Evolutionary conservation across 2,888 invertebrate species (phyloP), one percentile per base, ranked within the genome.

Genomic region (Apamea monoglypha): DNA sequence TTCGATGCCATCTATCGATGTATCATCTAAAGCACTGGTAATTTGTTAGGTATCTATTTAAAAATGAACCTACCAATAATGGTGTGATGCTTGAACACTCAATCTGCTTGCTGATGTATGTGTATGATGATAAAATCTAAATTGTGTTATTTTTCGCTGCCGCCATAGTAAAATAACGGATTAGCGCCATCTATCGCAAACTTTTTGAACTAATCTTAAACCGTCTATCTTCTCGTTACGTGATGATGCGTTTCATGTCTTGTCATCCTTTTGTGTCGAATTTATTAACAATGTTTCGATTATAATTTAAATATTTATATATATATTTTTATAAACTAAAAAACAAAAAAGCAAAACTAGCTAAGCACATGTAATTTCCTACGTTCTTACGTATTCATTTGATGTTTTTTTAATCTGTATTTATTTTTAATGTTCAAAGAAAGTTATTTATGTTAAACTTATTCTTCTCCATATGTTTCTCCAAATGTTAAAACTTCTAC

Each of bases 161-260:
- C 1, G 36, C 47, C 56, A 21, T 6, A 21, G n/a, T 14, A 40
- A 56, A 32, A 47, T 29, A 14, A 8, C 14, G 21, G 7, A 25
- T 47, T 61, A 56, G 12, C 44, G 85, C 72, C 80, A 84, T 71
- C 81, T 84, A 53, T 80, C 21, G 36, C 12, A 12, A 67, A n/a
- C 8, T 16, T 32, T 16, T 40, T 18, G 25, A 0, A 21, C 18
- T 50, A n/a, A 56, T 7, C 14, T 53, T 25, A 12, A 3, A 16
- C 16, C 1, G 29, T 12, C 3, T 6, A 40, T 18, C 2, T 53
- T 32, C 1, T 32, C 50, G 14, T 0, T n/a, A 80, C 14, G 36
- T n/a, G 56, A 44, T 83, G 66, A 32, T 61, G 59, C 40, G 32
- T 44, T 67, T 59, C 16, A 50, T 80, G 67, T 67, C 50, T 83